A percentile compares a stretch with the other conserved stretches of the same genome.
Conservation (phyloP, 2,113 vertebrate genomes). For the Daboia siamensis region DNA sequence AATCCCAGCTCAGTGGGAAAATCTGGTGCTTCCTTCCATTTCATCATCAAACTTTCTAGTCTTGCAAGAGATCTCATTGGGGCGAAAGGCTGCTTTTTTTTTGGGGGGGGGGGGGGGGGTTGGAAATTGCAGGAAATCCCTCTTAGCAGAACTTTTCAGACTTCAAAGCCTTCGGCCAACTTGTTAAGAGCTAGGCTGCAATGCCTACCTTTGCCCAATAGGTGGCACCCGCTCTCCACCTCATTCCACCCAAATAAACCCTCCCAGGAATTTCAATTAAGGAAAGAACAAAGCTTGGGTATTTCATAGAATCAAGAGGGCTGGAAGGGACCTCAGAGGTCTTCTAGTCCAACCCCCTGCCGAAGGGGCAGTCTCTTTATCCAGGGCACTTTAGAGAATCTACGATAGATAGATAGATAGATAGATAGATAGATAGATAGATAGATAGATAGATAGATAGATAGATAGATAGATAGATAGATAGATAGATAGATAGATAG, state of each 20-base stretch:
- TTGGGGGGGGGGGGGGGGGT: no score
- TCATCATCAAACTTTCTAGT: not conserved
- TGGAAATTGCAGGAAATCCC: not conserved
- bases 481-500: no score
- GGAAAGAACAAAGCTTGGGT: not conserved
- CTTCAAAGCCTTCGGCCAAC: not conserved
- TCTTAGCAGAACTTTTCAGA: no score
- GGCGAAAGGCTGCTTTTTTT: not conserved
- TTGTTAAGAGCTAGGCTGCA: not conserved
- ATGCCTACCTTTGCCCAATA: not conserved
- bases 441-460: no score
- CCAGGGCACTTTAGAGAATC: not conserved
- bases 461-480: no score
- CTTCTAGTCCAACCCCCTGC: not conserved
- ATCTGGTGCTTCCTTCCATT: not conserved
- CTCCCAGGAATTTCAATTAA: not conserved
- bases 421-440: no score
- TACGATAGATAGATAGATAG: no score
- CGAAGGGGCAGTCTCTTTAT: no score
- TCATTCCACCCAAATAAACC: not conserved
- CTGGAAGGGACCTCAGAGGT: not conserved
- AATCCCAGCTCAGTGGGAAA: not conserved
- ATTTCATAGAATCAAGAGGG: not conserved
- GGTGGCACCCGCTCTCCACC: not conserved
- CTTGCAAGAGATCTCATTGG: not conserved